Percentiles rank a stretch among this genome's conserved stretches.
These are phyloP conservation scores for Ephialtes manifestator DNA, from an alignment of 2,888 invertebrate species.

Conservation along the genomic window DNA sequence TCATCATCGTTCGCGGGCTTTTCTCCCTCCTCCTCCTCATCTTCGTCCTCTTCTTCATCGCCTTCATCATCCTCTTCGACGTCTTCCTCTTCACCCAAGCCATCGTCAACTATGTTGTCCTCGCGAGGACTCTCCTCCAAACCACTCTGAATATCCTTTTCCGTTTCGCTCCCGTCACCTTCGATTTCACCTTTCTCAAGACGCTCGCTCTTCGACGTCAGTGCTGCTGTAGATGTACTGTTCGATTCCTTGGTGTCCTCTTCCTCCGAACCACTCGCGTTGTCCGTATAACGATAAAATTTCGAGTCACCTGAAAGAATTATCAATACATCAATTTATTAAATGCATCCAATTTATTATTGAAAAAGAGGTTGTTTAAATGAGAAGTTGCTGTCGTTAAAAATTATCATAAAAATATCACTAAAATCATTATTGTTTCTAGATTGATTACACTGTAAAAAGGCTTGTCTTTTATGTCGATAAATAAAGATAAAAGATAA, in stretches of 20 bases:
- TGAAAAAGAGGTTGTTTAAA: neutral
- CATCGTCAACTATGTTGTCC: slow-evolving; percentile 42
- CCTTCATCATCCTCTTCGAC: slow-evolving; percentile 76
- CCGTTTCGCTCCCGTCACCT: slow-evolving; percentile 66
- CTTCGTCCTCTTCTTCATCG: slow-evolving; percentile 72
- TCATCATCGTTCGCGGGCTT: slow-evolving; percentile 81
- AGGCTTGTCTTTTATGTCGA: too few species aligned
- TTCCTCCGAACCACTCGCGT: slow-evolving; percentile 85
- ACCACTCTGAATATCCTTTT: slow-evolving; percentile 76
- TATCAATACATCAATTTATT: slow-evolving; percentile 37
- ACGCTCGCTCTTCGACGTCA: slow-evolving; percentile 55
- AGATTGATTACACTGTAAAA: too few species aligned
- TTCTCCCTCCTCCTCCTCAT: slow-evolving; percentile 77
- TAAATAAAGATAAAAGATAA: too few species aligned
- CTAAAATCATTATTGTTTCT: neutral
- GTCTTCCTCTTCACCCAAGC: slow-evolving; percentile 77
- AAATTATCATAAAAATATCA: neutral
- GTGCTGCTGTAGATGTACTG: slow-evolving; percentile 11
- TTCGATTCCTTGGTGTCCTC: slow-evolving; percentile 75
- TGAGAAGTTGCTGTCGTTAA: neutral
- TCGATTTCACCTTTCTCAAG: slow-evolving; percentile 45
- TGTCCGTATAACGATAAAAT: slow-evolving; percentile 87
- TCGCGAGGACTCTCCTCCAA: slow-evolving; percentile 71
- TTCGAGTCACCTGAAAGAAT: slow-evolving; percentile 82
- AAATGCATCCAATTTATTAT: neutral